Evolutionary conservation across 2,113 vertebrate genomes (phyloP).

Genomic region (Emydocephalus ijimae): DNA sequence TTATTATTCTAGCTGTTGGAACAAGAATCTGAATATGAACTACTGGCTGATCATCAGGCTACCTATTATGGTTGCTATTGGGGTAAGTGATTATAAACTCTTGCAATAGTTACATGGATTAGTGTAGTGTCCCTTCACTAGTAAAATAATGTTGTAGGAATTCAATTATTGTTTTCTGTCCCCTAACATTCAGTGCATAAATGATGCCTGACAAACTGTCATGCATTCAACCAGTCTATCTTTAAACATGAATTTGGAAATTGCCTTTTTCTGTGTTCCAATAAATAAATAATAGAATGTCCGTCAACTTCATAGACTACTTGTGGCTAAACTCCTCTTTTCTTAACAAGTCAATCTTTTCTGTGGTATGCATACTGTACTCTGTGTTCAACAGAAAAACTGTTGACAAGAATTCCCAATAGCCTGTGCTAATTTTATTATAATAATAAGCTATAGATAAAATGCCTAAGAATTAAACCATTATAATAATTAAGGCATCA

Average conservation of each 20-base stretch:
- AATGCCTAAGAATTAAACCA: background rate
- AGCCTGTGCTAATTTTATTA: background rate
- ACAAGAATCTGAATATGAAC: constrained; percentile 82
- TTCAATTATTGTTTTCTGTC: background rate
- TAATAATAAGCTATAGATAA: background rate
- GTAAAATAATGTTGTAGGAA: background rate
- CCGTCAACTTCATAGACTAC: background rate
- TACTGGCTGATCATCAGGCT: constrained; percentile 85
- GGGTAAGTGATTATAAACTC: constrained; percentile 67
- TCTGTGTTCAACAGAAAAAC: background rate
- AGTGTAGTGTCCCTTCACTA: background rate
- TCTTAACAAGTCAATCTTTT: background rate
- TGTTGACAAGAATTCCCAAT: background rate
- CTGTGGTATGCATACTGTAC: background rate
- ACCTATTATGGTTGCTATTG: constrained; percentile 79
- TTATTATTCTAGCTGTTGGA: constrained; percentile 77
- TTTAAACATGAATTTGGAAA: background rate
- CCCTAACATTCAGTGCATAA: background rate
- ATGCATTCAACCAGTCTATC: background rate
- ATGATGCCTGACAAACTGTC: background rate
- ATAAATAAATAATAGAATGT: background rate
- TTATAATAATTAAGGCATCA: background rate
- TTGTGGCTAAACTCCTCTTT: background rate
- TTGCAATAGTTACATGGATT: background rate
- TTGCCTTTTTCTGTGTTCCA: background rate